These are phyloP conservation scores for Podarcis cretensis DNA, from an alignment of 2,113 vertebrate genomes.

Conservation along the genomic window DNA sequence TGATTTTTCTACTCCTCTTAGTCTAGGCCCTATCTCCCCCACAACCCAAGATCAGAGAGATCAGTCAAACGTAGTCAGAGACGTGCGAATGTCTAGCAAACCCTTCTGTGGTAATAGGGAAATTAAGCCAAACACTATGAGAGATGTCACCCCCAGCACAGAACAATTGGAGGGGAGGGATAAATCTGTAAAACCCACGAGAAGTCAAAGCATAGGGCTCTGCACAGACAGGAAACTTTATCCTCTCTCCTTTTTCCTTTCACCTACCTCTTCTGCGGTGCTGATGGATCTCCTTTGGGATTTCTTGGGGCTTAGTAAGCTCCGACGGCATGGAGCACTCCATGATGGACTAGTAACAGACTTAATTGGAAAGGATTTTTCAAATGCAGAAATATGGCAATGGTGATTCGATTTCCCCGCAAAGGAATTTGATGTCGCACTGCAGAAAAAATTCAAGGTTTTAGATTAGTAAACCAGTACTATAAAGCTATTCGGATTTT, in stretches of 20 bases:
- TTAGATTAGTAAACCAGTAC: neutral
- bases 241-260: neutral
- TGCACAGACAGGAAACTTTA: neutral
- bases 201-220: neutral
- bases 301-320: conserved; percentile 79
- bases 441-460: conserved; percentile 36
- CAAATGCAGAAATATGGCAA: conserved; percentile 69
- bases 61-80: neutral
- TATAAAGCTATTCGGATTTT: neutral
- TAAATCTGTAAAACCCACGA: neutral
- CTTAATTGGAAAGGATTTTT: conserved; percentile 79
- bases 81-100: too few relatives aligned
- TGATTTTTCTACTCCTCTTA: neutral
- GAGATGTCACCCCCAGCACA: neutral
- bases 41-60: neutral
- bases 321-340: conserved; percentile 73
- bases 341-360: conserved; percentile 72
- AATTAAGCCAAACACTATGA: neutral
- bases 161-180: neutral
- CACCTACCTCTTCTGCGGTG: conserved; percentile 78
- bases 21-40: neutral
- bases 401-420: conserved; percentile 73
- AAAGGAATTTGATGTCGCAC: conserved; percentile 67
- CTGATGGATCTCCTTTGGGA: conserved; percentile 74
- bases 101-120: neutral